Percentiles rank a stretch among this genome's conserved stretches.
Conservation (phyloP, 2,113 vertebrate genomes). For the Gadus chalcogrammus region DNA sequence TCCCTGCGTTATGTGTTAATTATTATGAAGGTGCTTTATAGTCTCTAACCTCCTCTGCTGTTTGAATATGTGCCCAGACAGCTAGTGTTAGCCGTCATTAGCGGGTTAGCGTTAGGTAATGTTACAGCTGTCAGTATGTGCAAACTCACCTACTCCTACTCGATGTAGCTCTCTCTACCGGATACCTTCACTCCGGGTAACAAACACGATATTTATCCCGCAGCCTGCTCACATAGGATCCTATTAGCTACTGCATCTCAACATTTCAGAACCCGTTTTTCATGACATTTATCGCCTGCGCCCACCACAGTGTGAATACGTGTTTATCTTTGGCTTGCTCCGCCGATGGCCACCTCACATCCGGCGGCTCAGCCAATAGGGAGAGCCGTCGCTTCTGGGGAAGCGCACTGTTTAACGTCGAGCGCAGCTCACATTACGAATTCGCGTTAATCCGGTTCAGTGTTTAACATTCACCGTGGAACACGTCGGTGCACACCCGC, state of each 20-base stretch:
- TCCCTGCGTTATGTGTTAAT: too few relatives aligned
- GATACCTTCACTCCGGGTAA: slow-evolving; percentile 14
- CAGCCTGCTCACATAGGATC: neutral
- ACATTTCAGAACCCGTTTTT: neutral
- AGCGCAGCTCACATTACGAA: too few relatives aligned
- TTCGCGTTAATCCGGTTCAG: too few relatives aligned
- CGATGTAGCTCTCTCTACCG: slow-evolving; percentile 19
- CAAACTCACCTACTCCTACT: slow-evolving; percentile 12
- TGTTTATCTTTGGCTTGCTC: slow-evolving; percentile 79
- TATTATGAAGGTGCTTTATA: too few relatives aligned
- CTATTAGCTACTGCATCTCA: slow-evolving; percentile 47
- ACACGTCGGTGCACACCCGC: too few relatives aligned
- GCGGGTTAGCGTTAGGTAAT: slow-evolving; percentile 12
- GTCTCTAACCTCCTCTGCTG: too few relatives aligned
- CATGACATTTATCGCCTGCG: slow-evolving; percentile 14
- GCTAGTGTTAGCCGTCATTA: too few relatives aligned
- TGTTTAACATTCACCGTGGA: too few relatives aligned
- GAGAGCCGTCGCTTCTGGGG: slow-evolving; percentile 15
- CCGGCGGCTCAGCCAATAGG: slow-evolving; percentile 53
- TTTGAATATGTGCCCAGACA: too few relatives aligned
- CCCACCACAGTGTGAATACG: slow-evolving; percentile 58
- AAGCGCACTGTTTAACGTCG: neutral
- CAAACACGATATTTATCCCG: neutral
- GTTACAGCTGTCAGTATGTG: slow-evolving; percentile 36
- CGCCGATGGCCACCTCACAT: slow-evolving; percentile 72